These are phyloP conservation scores for Nothocercus nigrocapillus DNA, from an alignment of 2,113 vertebrate species.

Conservation along the genomic window DNA sequence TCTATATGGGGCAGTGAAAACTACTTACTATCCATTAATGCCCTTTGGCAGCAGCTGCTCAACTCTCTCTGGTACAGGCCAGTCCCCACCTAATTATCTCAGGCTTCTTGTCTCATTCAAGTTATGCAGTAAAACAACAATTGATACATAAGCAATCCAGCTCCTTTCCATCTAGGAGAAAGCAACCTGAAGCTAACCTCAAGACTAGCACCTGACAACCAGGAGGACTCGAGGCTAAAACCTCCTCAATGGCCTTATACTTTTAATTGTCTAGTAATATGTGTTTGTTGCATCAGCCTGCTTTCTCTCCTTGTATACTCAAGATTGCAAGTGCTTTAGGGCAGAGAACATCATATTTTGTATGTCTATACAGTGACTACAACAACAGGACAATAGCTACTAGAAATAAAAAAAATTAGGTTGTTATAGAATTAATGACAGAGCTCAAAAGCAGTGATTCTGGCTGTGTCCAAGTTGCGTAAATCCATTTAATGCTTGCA, in stretches of 20 bases:
- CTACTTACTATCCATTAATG: not conserved
- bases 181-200: not conserved
- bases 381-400: slow-evolving; percentile 8
- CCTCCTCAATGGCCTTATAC: not conserved
- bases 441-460: slow-evolving; percentile 5
- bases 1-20: not conserved
- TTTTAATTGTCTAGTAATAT: not conserved
- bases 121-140: not conserved
- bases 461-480: not conserved
- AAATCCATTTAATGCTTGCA: not conserved
- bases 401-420: slow-evolving; percentile 39
- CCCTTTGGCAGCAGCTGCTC: not conserved
- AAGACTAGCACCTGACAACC: not conserved
- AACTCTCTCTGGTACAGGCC: not conserved
- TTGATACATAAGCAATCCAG: not conserved
- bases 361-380: not conserved
- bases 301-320: not conserved
- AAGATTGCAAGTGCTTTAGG: not conserved
- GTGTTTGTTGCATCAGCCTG: not conserved
- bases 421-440: slow-evolving; percentile 4
- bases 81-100: not conserved
- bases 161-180: not conserved
- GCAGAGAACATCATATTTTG: not conserved
- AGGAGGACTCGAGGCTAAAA: not conserved
- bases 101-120: not conserved